Percentiles rank a stretch among this genome's conserved stretches.
phyloP scores from a whole-genome alignment of 2,113 vertebrate species.

The Muntiacus reevesi region DNA sequence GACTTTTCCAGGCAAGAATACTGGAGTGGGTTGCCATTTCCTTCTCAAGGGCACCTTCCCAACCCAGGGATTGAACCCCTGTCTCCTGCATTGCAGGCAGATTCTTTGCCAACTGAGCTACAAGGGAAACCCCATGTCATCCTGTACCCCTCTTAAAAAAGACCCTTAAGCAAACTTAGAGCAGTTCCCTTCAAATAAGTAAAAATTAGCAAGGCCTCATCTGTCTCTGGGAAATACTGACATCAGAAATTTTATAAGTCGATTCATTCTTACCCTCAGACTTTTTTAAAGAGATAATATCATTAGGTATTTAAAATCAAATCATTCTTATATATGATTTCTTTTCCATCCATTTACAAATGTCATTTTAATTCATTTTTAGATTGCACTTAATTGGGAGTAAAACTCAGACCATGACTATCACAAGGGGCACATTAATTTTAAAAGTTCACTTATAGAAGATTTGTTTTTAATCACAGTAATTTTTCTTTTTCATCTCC shows the following conservation, averaged over 20 bases:
- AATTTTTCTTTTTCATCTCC: conserved; percentile 69
- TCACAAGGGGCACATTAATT: conserved; percentile 69
- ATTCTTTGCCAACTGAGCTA: background rate
- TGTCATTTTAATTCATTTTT: conserved; percentile 72
- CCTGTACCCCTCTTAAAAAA: background rate
- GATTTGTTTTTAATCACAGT: conserved; percentile 72
- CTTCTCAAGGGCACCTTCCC: background rate
- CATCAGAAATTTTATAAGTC: background rate
- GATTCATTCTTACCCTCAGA: conserved; percentile 8
- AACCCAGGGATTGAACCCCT: accelerated
- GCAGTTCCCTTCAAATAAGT: background rate
- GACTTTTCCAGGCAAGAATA: background rate
- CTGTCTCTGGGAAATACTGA: background rate
- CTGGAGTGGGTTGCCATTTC: background rate
- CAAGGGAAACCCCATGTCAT: accelerated
- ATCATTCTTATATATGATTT: conserved; percentile 65
- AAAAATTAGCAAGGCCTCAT: background rate
- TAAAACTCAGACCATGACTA: conserved; percentile 67
- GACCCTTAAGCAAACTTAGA: background rate
- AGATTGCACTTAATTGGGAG: conserved; percentile 71
- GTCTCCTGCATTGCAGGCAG: background rate
- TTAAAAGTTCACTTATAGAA: conserved; percentile 66
- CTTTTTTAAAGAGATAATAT: conserved; percentile 34
- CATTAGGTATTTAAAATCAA: conserved; percentile 51
- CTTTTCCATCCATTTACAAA: conserved; percentile 69